Base-by-base conservation (phyloP, 2,888 invertebrate genomes). In the Oithona nana region DNA sequence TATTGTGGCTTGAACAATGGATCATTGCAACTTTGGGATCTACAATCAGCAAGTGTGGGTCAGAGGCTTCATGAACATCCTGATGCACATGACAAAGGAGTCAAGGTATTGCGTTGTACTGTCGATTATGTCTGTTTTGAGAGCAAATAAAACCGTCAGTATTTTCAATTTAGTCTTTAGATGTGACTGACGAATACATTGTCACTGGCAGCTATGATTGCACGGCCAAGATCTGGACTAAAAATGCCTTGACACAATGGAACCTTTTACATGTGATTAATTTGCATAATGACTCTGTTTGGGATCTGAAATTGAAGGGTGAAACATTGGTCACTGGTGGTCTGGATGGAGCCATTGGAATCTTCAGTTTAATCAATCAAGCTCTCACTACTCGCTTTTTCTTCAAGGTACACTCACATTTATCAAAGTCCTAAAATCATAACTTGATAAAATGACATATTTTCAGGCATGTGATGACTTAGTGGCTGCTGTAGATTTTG, bases 181-280 rank as follows among this genome's bases (percentile, higher is more conserved):
- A 59, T 48, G 50, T 59, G 8, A 51, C 58, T 13, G 63, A 65
- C 31, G 39, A 64, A 30, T 55, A 54, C 16, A 65, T 66, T 60
- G 66, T 66, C 20, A 64, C 65, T 39, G 65, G 65, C 22, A 64
- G 66, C 28, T 65, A 64, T 57, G 66, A 66, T 58, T 61, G 61
- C 49, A n/a, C 60, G 1, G 63, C 64, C 26, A 65, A 65, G 39
- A 22, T 62, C 11, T 66, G 65, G 65, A 24, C 24, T 2, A 22
- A 50, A 50, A 26, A 24, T 22, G 24, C 48, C 24, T n/a, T n/a
- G n/a, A n/a, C n/a, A n/a, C 13, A 28, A 28, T 59, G 59, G 59
- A 22, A 24, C 22, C 28, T 22, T 11, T 26, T 59, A 16, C 20
- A 49, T 24, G 50, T 49, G 8, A 59, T 59, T 24, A 49, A 24